Evolutionary conservation across 2,888 invertebrate species (phyloP).

Genomic region (Cataglyphis altisquamis): DNA sequence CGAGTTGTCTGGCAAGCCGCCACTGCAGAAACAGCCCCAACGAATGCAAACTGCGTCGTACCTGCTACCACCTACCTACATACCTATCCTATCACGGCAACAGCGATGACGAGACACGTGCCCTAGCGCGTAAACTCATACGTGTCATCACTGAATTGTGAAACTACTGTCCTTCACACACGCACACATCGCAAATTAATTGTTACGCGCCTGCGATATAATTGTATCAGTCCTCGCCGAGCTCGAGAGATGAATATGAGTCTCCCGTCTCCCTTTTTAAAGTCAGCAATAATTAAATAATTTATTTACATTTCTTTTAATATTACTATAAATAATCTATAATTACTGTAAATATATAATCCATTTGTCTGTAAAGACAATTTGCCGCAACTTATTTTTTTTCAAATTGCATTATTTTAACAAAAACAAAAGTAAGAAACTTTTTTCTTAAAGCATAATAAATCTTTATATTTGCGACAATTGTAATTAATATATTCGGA

Average conservation of each 20-base stretch:
- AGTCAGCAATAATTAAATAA: not conserved
- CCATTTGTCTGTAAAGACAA: no score
- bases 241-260: constrained; percentile 40
- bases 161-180: constrained; percentile 45
- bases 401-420: not conserved
- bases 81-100: constrained; percentile 20
- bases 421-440: not conserved
- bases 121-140: constrained; percentile 66
- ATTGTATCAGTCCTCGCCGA: constrained; percentile 39
- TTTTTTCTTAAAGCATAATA: not conserved
- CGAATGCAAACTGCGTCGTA: constrained; percentile 62
- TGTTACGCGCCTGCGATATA: constrained; percentile 56
- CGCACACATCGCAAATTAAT: constrained; percentile 65
- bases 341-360: not conserved
- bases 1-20: constrained; percentile 77
- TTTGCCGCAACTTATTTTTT: not conserved
- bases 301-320: not conserved
- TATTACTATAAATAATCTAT: not conserved
- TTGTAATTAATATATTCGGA: not conserved
- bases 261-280: constrained; percentile 9
- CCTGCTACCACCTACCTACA: constrained; percentile 18
- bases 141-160: constrained; percentile 70
- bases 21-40: constrained; percentile 65
- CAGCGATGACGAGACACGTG: constrained; percentile 50
- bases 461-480: not conserved